phyloP scores from a whole-genome alignment of 1,140 invertebrate species.

The Drosophila rufa region DNA sequence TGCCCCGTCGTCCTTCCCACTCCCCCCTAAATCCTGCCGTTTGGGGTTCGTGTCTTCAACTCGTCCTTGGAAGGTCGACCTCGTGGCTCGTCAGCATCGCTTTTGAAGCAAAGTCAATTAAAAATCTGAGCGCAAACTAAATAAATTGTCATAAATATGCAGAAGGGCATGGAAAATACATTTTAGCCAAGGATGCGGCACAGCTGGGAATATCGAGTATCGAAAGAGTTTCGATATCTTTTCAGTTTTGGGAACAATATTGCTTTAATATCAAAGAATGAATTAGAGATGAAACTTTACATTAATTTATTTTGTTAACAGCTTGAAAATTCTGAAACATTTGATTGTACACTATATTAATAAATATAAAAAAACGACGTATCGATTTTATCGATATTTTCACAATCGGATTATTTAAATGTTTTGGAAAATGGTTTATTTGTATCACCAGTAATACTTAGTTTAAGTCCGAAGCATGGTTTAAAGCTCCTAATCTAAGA shows the following conservation, averaged over 20 bases:
- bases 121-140: conserved; percentile 66
- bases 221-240: background rate
- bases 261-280: background rate
- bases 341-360: too few species aligned
- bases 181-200: conserved; percentile 32
- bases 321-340: too few species aligned
- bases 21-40: background rate
- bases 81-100: conserved; percentile 33
- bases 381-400: too few species aligned
- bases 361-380: too few species aligned
- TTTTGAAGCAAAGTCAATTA: conserved; percentile 70
- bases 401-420: too few species aligned
- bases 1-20: background rate
- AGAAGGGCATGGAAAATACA: conserved; percentile 34
- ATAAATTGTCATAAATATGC: conserved; percentile 71
- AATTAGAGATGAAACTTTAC: too few species aligned
- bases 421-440: background rate
- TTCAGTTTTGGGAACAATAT: background rate
- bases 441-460: background rate
- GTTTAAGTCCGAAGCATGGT: background rate
- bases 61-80: conserved; percentile 48
- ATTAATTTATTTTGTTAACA: too few species aligned
- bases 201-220: background rate
- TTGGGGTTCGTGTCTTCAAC: conserved; percentile 16
- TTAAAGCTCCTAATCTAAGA: too few species aligned